Percentiles rank a stretch among this genome's conserved stretches.
phyloP scores from a whole-genome alignment of 2,797 vertebrate genomes.

The Erpetoichthys calabaricus region DNA sequence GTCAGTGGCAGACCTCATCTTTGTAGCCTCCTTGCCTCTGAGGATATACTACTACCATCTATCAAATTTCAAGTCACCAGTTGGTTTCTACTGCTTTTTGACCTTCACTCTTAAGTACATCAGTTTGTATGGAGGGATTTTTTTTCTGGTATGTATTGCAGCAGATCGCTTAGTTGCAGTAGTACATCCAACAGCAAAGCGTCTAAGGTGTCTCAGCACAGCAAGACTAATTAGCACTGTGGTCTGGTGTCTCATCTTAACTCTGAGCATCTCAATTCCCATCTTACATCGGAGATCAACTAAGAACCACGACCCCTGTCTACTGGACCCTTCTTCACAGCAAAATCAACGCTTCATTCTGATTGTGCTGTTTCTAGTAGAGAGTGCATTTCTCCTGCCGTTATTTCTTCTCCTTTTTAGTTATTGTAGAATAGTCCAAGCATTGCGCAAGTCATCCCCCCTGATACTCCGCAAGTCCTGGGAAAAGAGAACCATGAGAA shows the following conservation, averaged over 20 bases:
- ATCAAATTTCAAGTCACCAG: slow-evolving; percentile 28
- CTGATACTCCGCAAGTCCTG: slow-evolving; percentile 14
- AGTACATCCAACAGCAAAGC: slow-evolving; percentile 30
- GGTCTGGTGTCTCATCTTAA: slow-evolving; percentile 48
- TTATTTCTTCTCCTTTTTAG: slow-evolving; percentile 40
- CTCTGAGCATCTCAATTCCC: slow-evolving; percentile 35
- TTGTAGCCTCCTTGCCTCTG: slow-evolving; percentile 44
- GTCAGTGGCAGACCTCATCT: slow-evolving; percentile 38
- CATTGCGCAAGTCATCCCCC: slow-evolving; percentile 25
- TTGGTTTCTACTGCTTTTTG: slow-evolving; percentile 33
- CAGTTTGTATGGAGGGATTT: slow-evolving; percentile 50
- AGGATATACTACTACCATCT: slow-evolving; percentile 48
- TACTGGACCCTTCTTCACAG: slow-evolving; percentile 33
- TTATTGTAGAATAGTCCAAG: slow-evolving; percentile 40
- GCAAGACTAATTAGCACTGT: slow-evolving; percentile 33
- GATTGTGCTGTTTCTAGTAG: slow-evolving; percentile 31
- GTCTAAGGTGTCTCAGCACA: slow-evolving; percentile 19
- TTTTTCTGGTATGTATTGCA: slow-evolving; percentile 53
- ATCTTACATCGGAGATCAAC: slow-evolving; percentile 27
- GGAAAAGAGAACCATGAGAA: slow-evolving; percentile 29
- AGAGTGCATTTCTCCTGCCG: slow-evolving; percentile 39
- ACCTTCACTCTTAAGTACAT: slow-evolving; percentile 54
- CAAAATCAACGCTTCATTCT: slow-evolving; percentile 36
- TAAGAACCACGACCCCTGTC: slow-evolving; percentile 25
- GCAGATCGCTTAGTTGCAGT: slow-evolving; percentile 49